These are phyloP conservation scores for Dendrocopos noguchii DNA, from an alignment of 2,113 vertebrate species.

Conservation along the genomic window DNA sequence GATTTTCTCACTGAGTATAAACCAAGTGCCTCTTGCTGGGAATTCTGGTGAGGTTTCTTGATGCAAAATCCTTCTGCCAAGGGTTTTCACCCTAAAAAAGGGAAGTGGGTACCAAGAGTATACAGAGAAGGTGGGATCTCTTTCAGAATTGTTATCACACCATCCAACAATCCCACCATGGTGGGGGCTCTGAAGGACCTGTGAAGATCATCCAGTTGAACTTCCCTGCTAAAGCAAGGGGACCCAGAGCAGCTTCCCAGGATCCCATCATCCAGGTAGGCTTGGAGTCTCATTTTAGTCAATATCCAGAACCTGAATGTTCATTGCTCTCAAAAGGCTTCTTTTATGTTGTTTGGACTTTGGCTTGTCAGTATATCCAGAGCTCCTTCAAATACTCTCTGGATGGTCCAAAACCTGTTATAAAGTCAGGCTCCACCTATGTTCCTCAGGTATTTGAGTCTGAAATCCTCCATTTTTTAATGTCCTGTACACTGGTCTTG, in stretches of 20 bases:
- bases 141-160: no score
- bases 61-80: not conserved
- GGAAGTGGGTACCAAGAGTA: rapidly evolving
- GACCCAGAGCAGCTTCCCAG: no score
- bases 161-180: not conserved
- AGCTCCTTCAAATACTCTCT: not conserved
- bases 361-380: not conserved
- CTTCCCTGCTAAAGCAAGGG: no score
- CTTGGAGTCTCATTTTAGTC: not conserved
- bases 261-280: no score
- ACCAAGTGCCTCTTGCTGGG: not conserved
- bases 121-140: not conserved
- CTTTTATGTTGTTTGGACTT: not conserved
- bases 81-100: not conserved
- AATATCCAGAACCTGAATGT: not conserved
- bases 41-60: not conserved
- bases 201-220: not conserved
- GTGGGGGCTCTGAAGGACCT: not conserved
- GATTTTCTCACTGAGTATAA: not conserved
- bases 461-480: no score
- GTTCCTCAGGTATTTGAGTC: no score
- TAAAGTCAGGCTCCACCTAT: rapidly evolving
- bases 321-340: rapidly evolving
- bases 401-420: rapidly evolving
- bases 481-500: rapidly evolving